Conservation (phyloP, 2,113 vertebrate species). For the Stomatorhinus ivindoensis region DNA sequence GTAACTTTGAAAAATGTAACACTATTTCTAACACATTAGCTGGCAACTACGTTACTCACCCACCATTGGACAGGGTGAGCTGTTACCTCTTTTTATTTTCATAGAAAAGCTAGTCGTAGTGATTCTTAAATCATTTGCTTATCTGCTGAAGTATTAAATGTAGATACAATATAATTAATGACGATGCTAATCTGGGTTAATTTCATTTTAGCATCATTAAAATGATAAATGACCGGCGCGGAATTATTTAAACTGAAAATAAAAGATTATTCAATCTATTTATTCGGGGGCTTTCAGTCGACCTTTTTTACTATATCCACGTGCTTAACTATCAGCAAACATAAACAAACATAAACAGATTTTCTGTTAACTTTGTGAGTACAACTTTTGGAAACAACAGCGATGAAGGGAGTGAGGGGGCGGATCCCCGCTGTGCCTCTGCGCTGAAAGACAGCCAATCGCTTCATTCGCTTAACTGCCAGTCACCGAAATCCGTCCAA, state of each 20-base stretch:
- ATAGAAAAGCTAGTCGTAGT: not conserved
- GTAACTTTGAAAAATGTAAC: not conserved
- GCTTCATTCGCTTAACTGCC: conserved; percentile 81
- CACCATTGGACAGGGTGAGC: not conserved
- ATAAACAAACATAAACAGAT: conserved; percentile 51
- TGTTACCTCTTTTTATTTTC: not conserved
- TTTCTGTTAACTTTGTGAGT: conserved; percentile 70
- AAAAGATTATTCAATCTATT: not conserved
- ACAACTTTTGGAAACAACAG: conserved; percentile 70
- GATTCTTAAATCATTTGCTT: not conserved
- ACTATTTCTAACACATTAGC: conserved; percentile 1
- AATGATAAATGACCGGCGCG: not conserved
- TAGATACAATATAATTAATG: not conserved
- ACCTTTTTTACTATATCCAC: conserved; percentile 30
- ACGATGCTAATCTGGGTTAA: not conserved
- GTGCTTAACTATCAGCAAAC: conserved; percentile 43
- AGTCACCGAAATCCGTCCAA: conserved; percentile 92
- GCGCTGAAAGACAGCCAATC: conserved; percentile 95
- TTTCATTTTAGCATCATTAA: not conserved
- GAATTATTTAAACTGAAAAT: not conserved
- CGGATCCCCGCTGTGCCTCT: conserved; percentile 80
- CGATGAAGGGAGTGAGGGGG: conserved; percentile 70
- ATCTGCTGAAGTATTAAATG: not conserved
- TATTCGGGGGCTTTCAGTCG: not conserved
- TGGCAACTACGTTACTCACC: not conserved